Conservation (phyloP, 2,113 vertebrate genomes). For the Todiramphus chloris region DNA sequence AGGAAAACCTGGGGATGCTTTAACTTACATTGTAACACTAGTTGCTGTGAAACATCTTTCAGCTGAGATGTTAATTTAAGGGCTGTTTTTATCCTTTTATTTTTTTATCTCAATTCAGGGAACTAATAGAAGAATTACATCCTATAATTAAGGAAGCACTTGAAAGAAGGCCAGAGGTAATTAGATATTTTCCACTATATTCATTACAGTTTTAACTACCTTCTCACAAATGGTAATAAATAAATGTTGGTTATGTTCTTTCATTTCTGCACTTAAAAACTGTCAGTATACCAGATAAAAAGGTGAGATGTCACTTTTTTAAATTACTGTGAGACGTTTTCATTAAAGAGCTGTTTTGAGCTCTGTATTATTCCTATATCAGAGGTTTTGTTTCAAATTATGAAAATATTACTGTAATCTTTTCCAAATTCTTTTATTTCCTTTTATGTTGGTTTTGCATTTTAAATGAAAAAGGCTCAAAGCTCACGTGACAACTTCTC, state of each 20-base stretch:
- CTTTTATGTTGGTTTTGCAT: neutral
- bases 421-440: neutral
- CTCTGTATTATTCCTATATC: neutral
- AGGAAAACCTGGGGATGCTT: neutral
- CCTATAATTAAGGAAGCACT: slow-evolving; percentile 99
- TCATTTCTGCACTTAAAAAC: neutral
- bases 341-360: neutral
- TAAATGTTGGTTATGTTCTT: neutral
- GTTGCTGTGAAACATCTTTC: neutral
- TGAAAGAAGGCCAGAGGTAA: slow-evolving; percentile 98
- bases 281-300: neutral
- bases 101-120: slow-evolving; percentile 78
- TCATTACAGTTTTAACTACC: neutral
- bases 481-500: neutral
- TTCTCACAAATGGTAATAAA: neutral
- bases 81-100: neutral
- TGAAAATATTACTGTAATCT: neutral
- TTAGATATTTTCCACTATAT: neutral
- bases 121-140: slow-evolving; percentile 96
- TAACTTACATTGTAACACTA: neutral
- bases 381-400: neutral
- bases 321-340: neutral
- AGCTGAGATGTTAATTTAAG: neutral
- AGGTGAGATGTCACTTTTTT: neutral
- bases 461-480: neutral